Base-by-base conservation (phyloP, 2,113 vertebrate species). In the Phrynosoma blainvillii region DNA sequence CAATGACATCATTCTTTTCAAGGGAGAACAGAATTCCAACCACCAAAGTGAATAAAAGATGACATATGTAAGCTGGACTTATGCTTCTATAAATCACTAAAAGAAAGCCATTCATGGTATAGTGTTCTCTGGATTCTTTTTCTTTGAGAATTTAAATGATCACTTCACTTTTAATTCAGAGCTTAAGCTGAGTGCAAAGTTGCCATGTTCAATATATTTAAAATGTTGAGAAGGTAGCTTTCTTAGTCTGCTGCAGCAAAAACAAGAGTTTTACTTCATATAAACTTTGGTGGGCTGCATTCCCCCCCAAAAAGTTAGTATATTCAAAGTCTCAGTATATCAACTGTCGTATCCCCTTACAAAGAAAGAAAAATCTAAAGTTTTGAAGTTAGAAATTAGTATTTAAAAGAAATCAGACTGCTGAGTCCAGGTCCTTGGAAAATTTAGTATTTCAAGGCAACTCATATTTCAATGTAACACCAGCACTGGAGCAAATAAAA, bases 401-500 rank as follows among this genome's bases (percentile, higher is more conserved):
- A 80, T 21, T 36, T 23, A 62, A 80, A 62, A 30, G 52, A 32
- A 42, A 76, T 73, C 30, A 56, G n/a, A 59, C 32, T 47, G 27
- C 32, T 47, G 27, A 40, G 20, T 21, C 40, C 23, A 68, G 18
- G 18, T 21, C 18, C 27, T 78, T 78, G 40, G 16, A n/a, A 32
- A 68, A 65, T n/a, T 66, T 62, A 81, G 32, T 21, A 78, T 36
- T 21, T 16, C 21, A 14, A 65, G 16, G n/a, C 13, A 59, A 76
- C 42, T 42, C 2, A 5, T 66, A 47, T 42, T 66, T 78, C 5
- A 77, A 42, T 52, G 30, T 62, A 65, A 84, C 56, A 65, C 40
- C 36, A 73, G 10, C 52, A 32, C 66, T 27, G 18, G 54, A 42
- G 30, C 83, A 68, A 85, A 65, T 14, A 88, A 75, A 90, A 92